These are phyloP conservation scores for Ptychobarbus kaznakovi DNA, from an alignment of 2,797 vertebrate genomes.

Conservation along the genomic window DNA sequence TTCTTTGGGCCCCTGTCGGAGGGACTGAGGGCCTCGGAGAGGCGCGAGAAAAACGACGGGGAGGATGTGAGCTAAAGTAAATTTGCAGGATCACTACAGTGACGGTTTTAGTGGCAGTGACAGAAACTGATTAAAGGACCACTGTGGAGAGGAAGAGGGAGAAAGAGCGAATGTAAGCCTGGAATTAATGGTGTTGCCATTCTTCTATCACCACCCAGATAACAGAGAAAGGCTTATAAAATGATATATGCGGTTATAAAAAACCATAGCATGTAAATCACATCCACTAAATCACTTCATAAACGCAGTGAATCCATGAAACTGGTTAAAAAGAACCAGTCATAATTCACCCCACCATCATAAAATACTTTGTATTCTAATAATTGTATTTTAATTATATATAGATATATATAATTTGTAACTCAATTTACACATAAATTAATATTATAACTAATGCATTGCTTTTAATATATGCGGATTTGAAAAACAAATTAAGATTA, in stretches of 20 bases:
- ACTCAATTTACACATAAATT: neutral
- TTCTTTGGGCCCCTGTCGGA: slow-evolving; percentile 38
- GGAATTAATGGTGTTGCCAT: slow-evolving; percentile 54
- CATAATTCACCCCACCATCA: neutral
- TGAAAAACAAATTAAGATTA: neutral
- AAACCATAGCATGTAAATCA: slow-evolving; percentile 1
- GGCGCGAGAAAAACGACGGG: slow-evolving; percentile 27
- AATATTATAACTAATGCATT: neutral
- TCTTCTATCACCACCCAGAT: slow-evolving; percentile 1
- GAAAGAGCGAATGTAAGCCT: slow-evolving; percentile 50
- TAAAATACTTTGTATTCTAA: neutral
- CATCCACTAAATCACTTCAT: neutral
- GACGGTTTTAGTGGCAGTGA: slow-evolving; percentile 57
- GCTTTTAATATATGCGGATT: neutral
- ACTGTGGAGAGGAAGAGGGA: slow-evolving; percentile 50
- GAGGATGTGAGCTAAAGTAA: slow-evolving; percentile 42
- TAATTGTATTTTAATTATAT: neutral
- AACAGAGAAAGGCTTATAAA: slow-evolving; percentile 8
- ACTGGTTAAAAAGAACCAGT: neutral
- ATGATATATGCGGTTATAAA: slow-evolving; percentile 11
- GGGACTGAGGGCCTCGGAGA: slow-evolving; percentile 21
- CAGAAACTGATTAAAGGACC: slow-evolving; percentile 65
- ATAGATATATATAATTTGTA: neutral
- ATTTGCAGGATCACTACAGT: slow-evolving; percentile 51
- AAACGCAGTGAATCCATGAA: neutral